phyloP scores from a whole-genome alignment of 2,888 invertebrate genomes.

The Nymphalis urticae region DNA sequence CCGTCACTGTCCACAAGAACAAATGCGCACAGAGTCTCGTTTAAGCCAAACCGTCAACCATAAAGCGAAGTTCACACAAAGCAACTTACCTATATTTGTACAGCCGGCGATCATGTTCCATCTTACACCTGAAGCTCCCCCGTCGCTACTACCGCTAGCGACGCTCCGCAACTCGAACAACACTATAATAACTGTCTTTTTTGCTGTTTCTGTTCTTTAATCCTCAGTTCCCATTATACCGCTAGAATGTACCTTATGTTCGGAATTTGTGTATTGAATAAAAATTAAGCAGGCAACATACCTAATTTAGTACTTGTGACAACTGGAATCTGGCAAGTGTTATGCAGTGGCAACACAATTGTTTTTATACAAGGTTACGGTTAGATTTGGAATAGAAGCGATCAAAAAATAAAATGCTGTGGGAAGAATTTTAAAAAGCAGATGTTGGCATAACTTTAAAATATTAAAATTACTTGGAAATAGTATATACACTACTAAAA shows the following conservation, averaged over 20 bases:
- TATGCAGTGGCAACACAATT: conserved; percentile 1
- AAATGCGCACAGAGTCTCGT: no score
- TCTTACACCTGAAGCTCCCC: conserved; percentile 60
- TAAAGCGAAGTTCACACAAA: not conserved
- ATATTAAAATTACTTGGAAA: no score
- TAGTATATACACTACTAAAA: no score
- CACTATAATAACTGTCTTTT: conserved; percentile 18
- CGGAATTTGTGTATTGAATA: not conserved
- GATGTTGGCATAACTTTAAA: no score
- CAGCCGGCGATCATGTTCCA: conserved; percentile 73
- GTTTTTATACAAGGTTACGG: not conserved
- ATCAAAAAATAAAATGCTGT: not conserved
- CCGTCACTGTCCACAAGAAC: no score
- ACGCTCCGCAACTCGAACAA: conserved; percentile 19
- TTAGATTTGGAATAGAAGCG: not conserved
- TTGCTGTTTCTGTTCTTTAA: conserved; percentile 19
- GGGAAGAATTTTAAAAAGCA: not conserved
- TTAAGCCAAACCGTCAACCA: not conserved
- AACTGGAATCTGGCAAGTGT: not conserved
- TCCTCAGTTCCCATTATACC: conserved; percentile 32
- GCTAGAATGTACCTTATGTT: not conserved
- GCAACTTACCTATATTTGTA: conserved; percentile 68
- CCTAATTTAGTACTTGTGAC: not conserved
- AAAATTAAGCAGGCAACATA: conserved; percentile 5
- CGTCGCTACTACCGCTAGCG: conserved; percentile 11